Conservation (phyloP, 2,888 invertebrate species). For the Sarcophaga variegata region DNA sequence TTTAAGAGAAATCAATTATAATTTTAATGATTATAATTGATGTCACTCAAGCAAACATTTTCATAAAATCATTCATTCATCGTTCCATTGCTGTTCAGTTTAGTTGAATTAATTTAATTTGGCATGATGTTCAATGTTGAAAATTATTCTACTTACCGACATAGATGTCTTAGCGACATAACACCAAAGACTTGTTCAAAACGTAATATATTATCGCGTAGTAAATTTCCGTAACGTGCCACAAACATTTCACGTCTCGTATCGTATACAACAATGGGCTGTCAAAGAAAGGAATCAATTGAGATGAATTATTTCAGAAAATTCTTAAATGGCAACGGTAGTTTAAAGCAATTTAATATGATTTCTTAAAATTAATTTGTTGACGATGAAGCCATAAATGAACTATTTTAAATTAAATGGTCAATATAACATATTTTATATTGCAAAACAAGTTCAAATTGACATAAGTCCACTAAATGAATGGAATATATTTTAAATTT, state of each 20-base stretch:
- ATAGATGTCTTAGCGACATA: slow-evolving; percentile 88
- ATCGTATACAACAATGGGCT: slow-evolving; percentile 76
- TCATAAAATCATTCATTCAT: background rate
- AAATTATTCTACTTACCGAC: slow-evolving; percentile 81
- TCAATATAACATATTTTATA: too few relatives aligned
- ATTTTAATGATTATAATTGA: background rate
- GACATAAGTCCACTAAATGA: too few relatives aligned
- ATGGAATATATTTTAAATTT: too few relatives aligned
- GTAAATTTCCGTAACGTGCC: slow-evolving; percentile 78
- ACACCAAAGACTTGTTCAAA: slow-evolving; percentile 81
- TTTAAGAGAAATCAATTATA: background rate
- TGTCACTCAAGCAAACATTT: background rate
- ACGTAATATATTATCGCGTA: slow-evolving; percentile 79
- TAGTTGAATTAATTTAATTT: background rate
- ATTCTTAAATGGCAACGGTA: too few relatives aligned
- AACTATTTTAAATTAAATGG: too few relatives aligned
- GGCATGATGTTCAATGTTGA: background rate
- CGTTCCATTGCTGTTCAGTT: background rate
- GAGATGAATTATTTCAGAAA: too few relatives aligned
- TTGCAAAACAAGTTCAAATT: too few relatives aligned
- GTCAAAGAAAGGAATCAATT: slow-evolving; percentile 67
- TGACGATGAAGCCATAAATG: too few relatives aligned
- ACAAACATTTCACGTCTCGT: slow-evolving; percentile 79
- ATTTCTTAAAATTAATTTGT: too few relatives aligned
- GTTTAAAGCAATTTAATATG: too few relatives aligned